Percentiles rank a stretch among this genome's conserved stretches.
phyloP scores from a whole-genome alignment of 2,797 vertebrate genomes.

The Sebastes kiyomatsui region DNA sequence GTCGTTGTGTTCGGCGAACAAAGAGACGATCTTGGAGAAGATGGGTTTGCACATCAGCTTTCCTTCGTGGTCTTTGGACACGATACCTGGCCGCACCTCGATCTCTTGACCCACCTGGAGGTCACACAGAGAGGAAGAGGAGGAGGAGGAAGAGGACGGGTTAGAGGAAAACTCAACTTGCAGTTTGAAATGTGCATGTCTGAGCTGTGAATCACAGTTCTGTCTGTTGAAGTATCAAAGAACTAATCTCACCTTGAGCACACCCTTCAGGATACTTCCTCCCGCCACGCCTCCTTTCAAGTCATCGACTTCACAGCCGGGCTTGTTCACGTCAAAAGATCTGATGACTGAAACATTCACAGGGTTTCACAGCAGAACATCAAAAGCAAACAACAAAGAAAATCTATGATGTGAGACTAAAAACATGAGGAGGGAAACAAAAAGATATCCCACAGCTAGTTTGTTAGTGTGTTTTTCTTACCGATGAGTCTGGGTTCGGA shows the following conservation, averaged over 20 bases:
- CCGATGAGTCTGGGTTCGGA: slow-evolving; percentile 97
- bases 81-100: slow-evolving; percentile 96
- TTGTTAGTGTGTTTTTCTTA: slow-evolving; percentile 59
- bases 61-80: slow-evolving; percentile 98
- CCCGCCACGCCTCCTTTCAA: slow-evolving; percentile 98
- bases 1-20: slow-evolving; percentile 98
- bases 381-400: not conserved
- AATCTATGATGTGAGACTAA: not conserved
- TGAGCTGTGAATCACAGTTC: not conserved
- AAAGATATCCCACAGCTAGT: not conserved
- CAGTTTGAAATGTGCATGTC: not conserved
- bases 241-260: slow-evolving; percentile 88
- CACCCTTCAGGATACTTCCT: slow-evolving; percentile 98
- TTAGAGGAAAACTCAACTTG: not conserved
- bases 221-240: not conserved
- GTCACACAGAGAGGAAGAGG: too few species aligned
- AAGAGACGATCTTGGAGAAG: slow-evolving; percentile 98
- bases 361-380: not conserved
- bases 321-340: slow-evolving; percentile 99
- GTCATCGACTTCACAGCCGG: slow-evolving; percentile 98
- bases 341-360: slow-evolving; percentile 88
- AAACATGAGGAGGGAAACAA: not conserved
- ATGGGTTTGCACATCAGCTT: slow-evolving; percentile 99
- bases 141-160: too few species aligned
- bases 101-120: slow-evolving; percentile 97